phyloP scores from a whole-genome alignment of 2,797 vertebrate genomes.

The Pangasius djambal region DNA sequence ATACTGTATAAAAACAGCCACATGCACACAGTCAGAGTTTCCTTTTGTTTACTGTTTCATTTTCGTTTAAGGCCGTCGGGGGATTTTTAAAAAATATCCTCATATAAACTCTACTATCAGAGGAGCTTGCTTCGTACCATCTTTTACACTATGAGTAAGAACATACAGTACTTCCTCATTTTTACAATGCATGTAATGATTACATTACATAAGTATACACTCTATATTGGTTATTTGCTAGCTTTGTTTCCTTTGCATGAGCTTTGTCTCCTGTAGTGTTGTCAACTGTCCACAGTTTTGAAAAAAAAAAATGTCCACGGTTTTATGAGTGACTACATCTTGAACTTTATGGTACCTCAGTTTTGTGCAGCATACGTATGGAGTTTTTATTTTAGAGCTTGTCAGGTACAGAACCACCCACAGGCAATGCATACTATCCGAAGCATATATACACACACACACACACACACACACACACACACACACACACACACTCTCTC shows the following conservation, averaged over 20 bases:
- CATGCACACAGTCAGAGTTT: background rate
- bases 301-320: too few relatives aligned
- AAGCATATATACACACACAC: background rate
- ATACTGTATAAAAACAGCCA: background rate
- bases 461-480: background rate
- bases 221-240: background rate
- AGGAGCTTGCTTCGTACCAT: background rate
- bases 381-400: background rate
- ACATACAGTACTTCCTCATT: background rate
- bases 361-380: background rate
- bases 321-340: background rate
- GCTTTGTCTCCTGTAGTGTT: background rate
- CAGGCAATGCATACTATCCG: constrained; percentile 20
- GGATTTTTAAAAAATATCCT: background rate
- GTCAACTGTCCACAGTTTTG: background rate
- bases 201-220: background rate
- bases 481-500: background rate
- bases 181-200: background rate
- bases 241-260: background rate
- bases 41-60: background rate
- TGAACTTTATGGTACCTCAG: constrained; percentile 1
- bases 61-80: background rate
- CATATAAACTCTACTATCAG: background rate
- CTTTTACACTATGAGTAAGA: background rate
- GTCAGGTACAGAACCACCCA: background rate